Base-by-base conservation (phyloP, 2,797 vertebrate species). In the Apogon talboti region DNA sequence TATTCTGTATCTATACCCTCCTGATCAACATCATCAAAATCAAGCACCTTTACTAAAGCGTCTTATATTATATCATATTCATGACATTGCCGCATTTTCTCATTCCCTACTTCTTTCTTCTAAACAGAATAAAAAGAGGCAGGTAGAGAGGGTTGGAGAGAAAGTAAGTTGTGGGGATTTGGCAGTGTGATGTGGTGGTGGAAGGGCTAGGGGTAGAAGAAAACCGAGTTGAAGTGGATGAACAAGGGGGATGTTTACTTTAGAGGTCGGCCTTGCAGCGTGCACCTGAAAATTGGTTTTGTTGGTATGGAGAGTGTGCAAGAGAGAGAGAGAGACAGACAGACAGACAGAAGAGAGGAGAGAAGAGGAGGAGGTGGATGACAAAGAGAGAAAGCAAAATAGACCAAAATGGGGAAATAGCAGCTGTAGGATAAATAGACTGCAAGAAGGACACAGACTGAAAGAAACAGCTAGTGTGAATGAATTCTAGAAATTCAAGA, bases 261-360 rank as follows among this genome's bases (percentile, higher is more conserved):
- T 91, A 74, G 89, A 90, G 89, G 89, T 91, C 63, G 81, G 83
- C 78, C 86, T 78, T 84, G 85, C 86, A 81, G 82, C 75, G 80
- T 89, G 85, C 89, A 93, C 91, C 90, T 92, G 89, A 91, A 93
- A 93, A 92, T 91, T 91, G 87, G 82, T 91, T 92, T 92, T 88
- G 73, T 70, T 59, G 74, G 46, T 41, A 69, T n/a, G 42, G 66
- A 62, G 47, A 54, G 49, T 67, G 47, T 50, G 45, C 2, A 3
- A 21, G 35, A 76, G 49, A 71, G 61, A 74, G 44, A 68, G n/a
- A n/a, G n/a, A n/a, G n/a, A n/a, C n/a, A n/a, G n/a, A n/a, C n/a
- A n/a, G n/a, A n/a, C n/a, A n/a, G 37, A 64, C 58, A 60, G 46
- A 60, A 16, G 61, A 49, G 46, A 65, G 46, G 24, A 42, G 18